Evolutionary conservation across 2,113 vertebrate genomes (phyloP).

Genomic region (Ginglymostoma cirratum): DNA sequence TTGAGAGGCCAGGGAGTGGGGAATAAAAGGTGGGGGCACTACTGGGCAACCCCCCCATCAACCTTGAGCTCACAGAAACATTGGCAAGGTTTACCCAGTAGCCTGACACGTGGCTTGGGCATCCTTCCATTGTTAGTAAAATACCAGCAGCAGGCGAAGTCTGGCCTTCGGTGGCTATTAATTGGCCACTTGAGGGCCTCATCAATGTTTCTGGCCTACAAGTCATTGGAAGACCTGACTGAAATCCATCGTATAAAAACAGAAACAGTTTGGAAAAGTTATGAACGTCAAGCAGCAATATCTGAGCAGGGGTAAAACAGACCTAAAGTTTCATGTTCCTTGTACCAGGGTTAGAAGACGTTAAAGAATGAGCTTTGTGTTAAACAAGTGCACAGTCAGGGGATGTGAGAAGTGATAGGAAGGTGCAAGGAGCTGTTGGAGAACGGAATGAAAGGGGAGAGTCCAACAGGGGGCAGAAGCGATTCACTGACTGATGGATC

Average conservation of each 20-base stretch:
- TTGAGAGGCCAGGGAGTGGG: neutral
- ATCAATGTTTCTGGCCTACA: neutral
- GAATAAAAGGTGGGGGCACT: neutral
- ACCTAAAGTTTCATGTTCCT: neutral
- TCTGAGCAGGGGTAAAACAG: neutral
- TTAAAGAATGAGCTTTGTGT: neutral
- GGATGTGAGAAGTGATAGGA: neutral
- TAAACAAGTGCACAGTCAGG: neutral
- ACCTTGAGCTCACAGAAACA: neutral
- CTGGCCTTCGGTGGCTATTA: neutral
- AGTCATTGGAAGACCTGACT: neutral
- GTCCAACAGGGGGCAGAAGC: neutral
- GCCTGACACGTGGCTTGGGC: neutral
- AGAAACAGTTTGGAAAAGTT: neutral
- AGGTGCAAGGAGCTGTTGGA: neutral
- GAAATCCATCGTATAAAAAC: neutral
- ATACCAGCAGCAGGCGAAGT: neutral
- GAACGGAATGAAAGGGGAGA: neutral
- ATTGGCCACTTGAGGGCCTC: neutral
- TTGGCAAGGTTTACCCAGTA: neutral
- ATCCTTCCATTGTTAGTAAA: no score
- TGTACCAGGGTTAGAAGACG: neutral
- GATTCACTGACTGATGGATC: neutral
- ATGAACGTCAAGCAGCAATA: neutral
- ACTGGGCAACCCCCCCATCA: neutral